Conservation (phyloP, 2,888 invertebrate species). For the Eurois occulta region DNA sequence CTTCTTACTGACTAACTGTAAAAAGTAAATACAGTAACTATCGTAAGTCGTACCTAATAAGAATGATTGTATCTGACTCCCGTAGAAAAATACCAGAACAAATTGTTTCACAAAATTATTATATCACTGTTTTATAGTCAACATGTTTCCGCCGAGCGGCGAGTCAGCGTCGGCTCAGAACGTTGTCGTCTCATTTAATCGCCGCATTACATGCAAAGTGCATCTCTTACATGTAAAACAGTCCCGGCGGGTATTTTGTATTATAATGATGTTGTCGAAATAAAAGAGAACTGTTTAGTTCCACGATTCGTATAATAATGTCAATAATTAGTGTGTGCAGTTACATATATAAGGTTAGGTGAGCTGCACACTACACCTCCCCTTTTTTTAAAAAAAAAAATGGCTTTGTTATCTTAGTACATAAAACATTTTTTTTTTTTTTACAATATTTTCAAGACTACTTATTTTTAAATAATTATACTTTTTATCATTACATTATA, state of each 20-base stretch:
- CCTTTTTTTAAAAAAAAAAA: too few relatives aligned
- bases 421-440: too few relatives aligned
- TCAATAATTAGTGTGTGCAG: too few relatives aligned
- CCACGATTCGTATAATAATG: too few relatives aligned
- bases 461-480: too few relatives aligned
- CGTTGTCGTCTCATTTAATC: conserved; percentile 85
- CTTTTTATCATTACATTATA: too few relatives aligned
- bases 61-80: neutral
- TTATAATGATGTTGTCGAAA: too few relatives aligned
- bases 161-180: conserved; percentile 56
- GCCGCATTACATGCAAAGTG: conserved; percentile 88
- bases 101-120: conserved; percentile 39
- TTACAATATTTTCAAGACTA: too few relatives aligned
- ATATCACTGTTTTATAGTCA: conserved; percentile 33
- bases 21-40: neutral
- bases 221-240: conserved; percentile 90
- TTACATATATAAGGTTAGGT: too few relatives aligned
- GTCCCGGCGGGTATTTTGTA: conserved; percentile 86
- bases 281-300: too few relatives aligned
- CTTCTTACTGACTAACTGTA: neutral
- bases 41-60: neutral
- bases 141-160: conserved; percentile 50
- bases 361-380: too few relatives aligned
- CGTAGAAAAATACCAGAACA: neutral
- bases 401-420: too few relatives aligned